phyloP scores from a whole-genome alignment of 2,888 invertebrate genomes.

The Parochlus steinenii region DNA sequence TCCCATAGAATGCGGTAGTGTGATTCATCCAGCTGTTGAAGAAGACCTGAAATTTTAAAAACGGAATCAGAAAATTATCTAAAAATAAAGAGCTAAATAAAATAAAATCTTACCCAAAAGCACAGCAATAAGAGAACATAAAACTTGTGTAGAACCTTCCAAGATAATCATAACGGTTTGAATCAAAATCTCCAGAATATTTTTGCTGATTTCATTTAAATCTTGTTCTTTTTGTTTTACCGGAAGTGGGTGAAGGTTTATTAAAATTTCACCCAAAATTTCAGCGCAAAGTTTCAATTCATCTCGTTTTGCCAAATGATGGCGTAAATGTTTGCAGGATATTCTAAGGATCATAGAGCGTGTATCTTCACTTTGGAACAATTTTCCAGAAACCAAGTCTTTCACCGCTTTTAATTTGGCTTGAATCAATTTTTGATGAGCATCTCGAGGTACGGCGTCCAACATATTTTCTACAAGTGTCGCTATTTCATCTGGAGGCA shows the following conservation, averaged over 20 bases:
- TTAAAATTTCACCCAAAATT: slow-evolving; percentile 71
- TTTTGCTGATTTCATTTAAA: slow-evolving; percentile 65
- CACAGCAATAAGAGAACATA: slow-evolving; percentile 66
- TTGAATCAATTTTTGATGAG: slow-evolving; percentile 50
- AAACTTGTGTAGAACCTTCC: slow-evolving; percentile 53
- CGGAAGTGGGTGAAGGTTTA: slow-evolving; percentile 32
- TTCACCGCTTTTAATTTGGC: slow-evolving; percentile 71
- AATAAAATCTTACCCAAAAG: too few relatives aligned
- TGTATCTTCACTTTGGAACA: slow-evolving; percentile 56
- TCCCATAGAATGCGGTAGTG: slow-evolving; percentile 82
- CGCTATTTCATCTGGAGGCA: slow-evolving; percentile 61
- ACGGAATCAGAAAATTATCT: too few relatives aligned
- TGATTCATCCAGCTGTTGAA: slow-evolving; percentile 72
- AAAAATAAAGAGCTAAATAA: too few relatives aligned
- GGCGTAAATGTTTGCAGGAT: slow-evolving; percentile 69
- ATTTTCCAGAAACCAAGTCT: slow-evolving; percentile 54
- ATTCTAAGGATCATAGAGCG: slow-evolving; percentile 67
- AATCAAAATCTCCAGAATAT: slow-evolving; percentile 67
- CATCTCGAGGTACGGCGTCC: slow-evolving; percentile 42
- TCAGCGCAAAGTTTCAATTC: slow-evolving; percentile 72
- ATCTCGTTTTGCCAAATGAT: slow-evolving; percentile 64
- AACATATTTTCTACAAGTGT: slow-evolving; percentile 64
- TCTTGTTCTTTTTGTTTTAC: slow-evolving; percentile 51
- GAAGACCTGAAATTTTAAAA: too few relatives aligned
- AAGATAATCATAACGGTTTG: slow-evolving; percentile 70